Percentiles rank a stretch among this genome's conserved stretches.
Conservation (phyloP, 1,140 invertebrate species). For the Drosophila chauvacae region DNA sequence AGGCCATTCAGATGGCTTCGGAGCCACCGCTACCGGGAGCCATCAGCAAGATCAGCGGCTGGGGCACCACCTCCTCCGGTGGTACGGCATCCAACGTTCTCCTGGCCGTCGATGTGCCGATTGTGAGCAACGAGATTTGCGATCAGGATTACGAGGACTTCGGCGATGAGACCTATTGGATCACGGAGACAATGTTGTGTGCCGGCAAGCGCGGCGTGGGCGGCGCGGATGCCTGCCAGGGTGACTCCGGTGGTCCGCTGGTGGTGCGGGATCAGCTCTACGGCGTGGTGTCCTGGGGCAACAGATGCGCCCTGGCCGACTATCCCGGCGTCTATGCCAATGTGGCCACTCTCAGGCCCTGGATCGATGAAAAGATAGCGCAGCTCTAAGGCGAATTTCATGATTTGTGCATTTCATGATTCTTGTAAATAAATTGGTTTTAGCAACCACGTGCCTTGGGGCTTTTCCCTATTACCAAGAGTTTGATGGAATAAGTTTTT, state of each 20-base stretch:
- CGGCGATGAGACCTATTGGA: conserved; percentile 22
- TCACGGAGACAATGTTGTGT: conserved; percentile 86
- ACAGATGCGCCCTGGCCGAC: conserved; percentile 86
- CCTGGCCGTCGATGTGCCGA: conserved; percentile 66
- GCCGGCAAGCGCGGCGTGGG: conserved; percentile 84
- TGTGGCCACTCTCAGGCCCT: conserved; percentile 85
- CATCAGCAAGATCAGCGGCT: conserved; percentile 81
- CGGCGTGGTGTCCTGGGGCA: conserved; percentile 89
- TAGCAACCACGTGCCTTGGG: conserved; percentile 15
- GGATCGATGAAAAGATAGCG: conserved; percentile 61
- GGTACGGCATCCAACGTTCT: conserved; percentile 55
- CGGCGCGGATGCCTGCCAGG: conserved; percentile 86
- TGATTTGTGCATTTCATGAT: not conserved
- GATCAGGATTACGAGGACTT: conserved; percentile 54
- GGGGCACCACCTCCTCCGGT: conserved; percentile 70
- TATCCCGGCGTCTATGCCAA: conserved; percentile 89
- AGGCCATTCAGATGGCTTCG: conserved; percentile 52
- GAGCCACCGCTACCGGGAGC: conserved; percentile 58
- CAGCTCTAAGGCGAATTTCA: not conserved
- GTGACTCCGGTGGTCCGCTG: conserved; percentile 85
- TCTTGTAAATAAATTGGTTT: conserved; percentile 31
- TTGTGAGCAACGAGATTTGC: conserved; percentile 64
- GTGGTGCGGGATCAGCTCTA: conserved; percentile 80
- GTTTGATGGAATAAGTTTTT: not conserved
- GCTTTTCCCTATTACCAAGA: not conserved